Evolutionary conservation across 2,888 invertebrate genomes (phyloP).

Genomic region (Rhagium mordax): DNA sequence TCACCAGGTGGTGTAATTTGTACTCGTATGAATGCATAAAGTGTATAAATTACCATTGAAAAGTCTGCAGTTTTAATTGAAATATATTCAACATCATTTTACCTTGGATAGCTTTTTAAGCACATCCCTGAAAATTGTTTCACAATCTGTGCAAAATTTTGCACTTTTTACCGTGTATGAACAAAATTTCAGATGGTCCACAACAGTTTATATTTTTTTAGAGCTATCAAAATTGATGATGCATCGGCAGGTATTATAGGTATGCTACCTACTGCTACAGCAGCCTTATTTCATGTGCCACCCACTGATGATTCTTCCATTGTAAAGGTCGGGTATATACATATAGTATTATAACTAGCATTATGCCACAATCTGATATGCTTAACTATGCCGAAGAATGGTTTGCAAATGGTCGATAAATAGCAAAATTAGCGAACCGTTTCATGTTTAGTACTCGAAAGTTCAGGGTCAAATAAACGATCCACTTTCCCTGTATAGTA

Average conservation of each 20-base stretch:
- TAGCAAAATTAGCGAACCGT: conserved; percentile 24
- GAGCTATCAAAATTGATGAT: too few species aligned
- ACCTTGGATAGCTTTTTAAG: too few species aligned
- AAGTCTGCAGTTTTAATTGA: neutral
- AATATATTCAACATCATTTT: too few species aligned
- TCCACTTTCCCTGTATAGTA: conserved; percentile 58
- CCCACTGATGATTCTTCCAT: neutral
- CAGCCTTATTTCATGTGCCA: neutral
- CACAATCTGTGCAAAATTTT: too few species aligned
- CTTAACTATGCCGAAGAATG: neutral
- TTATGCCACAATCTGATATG: neutral
- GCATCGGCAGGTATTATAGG: too few species aligned
- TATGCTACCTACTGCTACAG: too few species aligned
- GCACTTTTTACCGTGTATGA: too few species aligned
- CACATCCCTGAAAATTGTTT: too few species aligned
- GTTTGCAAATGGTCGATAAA: conserved; percentile 13
- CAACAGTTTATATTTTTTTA: too few species aligned
- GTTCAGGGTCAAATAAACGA: conserved; percentile 58
- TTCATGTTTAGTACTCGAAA: conserved; percentile 49
- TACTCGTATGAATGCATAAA: neutral
- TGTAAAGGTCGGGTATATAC: neutral
- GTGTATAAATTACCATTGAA: neutral
- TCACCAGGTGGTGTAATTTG: conserved; percentile 7
- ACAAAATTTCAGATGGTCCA: too few species aligned
- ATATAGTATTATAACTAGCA: neutral